Evolutionary conservation across 2,113 vertebrate genomes (phyloP).

Genomic region (Engraulis encrasicolus): DNA sequence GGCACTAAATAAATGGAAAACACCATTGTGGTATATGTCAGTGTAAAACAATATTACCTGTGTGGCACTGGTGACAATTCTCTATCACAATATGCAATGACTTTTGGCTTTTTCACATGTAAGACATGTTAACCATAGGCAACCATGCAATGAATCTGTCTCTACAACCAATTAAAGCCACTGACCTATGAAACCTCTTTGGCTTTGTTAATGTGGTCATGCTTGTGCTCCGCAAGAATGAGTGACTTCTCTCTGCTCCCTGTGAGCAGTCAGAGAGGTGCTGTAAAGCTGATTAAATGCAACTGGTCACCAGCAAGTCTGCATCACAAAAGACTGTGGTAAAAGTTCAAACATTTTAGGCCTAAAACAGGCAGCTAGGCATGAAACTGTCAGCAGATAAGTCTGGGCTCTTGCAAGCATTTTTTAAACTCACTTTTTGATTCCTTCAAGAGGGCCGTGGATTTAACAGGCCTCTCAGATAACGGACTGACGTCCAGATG

Average conservation of each 20-base stretch:
- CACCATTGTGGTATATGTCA: too few relatives aligned
- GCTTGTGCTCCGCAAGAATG: not conserved
- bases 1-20: not conserved
- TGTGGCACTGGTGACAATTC: too few relatives aligned
- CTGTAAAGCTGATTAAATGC: not conserved
- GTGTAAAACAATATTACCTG: too few relatives aligned
- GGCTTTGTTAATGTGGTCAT: not conserved
- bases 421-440: not conserved
- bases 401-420: not conserved
- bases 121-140: not conserved
- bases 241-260: not conserved
- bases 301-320: not conserved
- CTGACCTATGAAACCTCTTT: not conserved
- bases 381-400: not conserved
- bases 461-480: not conserved
- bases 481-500: not conserved
- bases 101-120: not conserved
- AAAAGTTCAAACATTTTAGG: not conserved
- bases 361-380: not conserved
- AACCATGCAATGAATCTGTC: constrained; percentile 1
- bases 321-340: constrained; percentile 2
- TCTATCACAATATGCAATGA: not conserved
- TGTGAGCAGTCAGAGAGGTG: not conserved
- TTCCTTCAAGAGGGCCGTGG: not conserved
- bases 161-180: constrained; percentile 9